Percentiles rank a stretch among this genome's conserved stretches.
Conservation (phyloP, 2,797 vertebrate species). For the Schizopygopsis malacanthus region DNA sequence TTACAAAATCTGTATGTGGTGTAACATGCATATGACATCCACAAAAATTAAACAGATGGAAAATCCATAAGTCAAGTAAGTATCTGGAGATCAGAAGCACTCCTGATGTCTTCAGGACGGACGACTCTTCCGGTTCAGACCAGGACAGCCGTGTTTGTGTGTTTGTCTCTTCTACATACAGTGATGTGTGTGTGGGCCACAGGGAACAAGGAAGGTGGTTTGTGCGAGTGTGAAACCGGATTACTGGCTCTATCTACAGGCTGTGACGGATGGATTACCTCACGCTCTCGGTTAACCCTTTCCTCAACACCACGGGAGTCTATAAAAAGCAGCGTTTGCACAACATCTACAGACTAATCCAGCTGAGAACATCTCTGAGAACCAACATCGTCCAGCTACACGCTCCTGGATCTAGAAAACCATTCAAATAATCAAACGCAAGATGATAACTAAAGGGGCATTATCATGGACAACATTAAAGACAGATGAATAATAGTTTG, state of each 20-base stretch:
- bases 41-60: neutral
- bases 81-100: neutral
- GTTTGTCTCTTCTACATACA: neutral
- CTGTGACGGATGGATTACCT: slow-evolving; percentile 55
- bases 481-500: no score
- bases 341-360: slow-evolving; percentile 43
- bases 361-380: slow-evolving; percentile 18
- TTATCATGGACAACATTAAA: neutral
- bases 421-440: neutral
- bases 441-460: neutral
- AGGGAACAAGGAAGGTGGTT: slow-evolving; percentile 15
- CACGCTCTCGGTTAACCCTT: slow-evolving; percentile 49
- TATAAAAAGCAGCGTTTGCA: slow-evolving; percentile 58
- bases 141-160: neutral
- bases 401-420: neutral
- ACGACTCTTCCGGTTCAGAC: neutral
- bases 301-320: slow-evolving; percentile 14
- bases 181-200: slow-evolving; percentile 31
- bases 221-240: slow-evolving; percentile 30
- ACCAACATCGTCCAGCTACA: neutral
- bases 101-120: neutral
- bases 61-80: neutral
- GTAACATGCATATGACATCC: neutral
- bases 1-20: neutral
- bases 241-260: slow-evolving; percentile 40